Percentiles rank a stretch among this genome's conserved stretches.
phyloP scores from a whole-genome alignment of 1,140 invertebrate species.

The Gerris buenoi region DNA sequence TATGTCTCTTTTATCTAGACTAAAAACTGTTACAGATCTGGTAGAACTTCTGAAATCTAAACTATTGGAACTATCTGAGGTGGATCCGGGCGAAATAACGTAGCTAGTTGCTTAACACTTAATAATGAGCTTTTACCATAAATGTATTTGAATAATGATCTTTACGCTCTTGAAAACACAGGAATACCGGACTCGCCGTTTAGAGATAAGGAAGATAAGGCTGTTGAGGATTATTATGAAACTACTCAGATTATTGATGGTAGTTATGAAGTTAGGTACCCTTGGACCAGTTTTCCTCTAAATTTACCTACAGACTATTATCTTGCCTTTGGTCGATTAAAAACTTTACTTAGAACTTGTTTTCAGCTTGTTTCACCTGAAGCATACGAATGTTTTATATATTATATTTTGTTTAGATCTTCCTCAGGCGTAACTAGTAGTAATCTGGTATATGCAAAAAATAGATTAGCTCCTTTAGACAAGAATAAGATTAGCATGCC shows the following conservation, averaged over 20 bases:
- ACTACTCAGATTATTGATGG: neutral
- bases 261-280: neutral
- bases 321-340: neutral
- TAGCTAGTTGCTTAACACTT: neutral
- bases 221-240: neutral
- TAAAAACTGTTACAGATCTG: no score
- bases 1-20: no score
- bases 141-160: neutral
- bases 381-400: no score
- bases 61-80: no score
- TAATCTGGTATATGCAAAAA: no score
- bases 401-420: no score
- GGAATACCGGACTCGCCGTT: neutral
- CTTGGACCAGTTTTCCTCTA: neutral
- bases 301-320: neutral
- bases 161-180: neutral
- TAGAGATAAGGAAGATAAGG: neutral
- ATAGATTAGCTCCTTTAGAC: no score
- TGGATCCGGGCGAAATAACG: no score
- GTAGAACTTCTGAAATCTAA: no score
- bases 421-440: no score
- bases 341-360: neutral
- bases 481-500: no score
- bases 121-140: neutral
- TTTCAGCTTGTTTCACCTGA: no score